These are phyloP conservation scores for Zoanthus sansibaricus DNA, from an alignment of 92 coral and sea anemone genomes.

Conservation along the genomic window DNA sequence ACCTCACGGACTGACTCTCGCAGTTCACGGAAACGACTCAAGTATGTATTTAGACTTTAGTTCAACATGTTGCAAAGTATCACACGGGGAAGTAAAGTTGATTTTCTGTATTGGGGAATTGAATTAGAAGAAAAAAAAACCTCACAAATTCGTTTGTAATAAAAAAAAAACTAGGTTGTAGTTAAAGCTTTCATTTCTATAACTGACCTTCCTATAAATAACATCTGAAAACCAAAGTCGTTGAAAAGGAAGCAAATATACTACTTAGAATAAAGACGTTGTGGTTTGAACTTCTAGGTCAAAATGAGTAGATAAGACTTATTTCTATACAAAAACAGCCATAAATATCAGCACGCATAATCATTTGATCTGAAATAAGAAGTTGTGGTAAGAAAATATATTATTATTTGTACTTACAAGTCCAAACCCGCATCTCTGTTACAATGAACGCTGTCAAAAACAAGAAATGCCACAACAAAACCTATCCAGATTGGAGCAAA, in stretches of 20 bases:
- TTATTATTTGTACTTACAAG: conserved; percentile 26
- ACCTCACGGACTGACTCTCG: background rate
- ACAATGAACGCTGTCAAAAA: conserved; percentile 30
- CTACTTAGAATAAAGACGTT: background rate
- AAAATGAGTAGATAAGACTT: too few relatives aligned
- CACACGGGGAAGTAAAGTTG: background rate
- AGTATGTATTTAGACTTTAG: background rate
- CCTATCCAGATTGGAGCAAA: background rate
- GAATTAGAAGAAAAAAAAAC: background rate
- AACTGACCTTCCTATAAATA: background rate
- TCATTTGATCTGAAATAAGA: background rate
- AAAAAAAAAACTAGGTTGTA: background rate
- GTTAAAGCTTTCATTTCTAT: background rate
- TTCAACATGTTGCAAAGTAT: background rate
- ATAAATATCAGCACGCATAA: background rate
- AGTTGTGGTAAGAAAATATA: background rate
- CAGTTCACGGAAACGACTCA: conserved; percentile 21
- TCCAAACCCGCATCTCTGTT: conserved; percentile 6
- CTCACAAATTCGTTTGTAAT: background rate
- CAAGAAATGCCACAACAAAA: conserved; percentile 7
- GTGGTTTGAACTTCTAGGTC: background rate
- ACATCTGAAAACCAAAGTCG: background rate
- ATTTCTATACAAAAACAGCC: background rate
- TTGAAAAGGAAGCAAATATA: background rate
- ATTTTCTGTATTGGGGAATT: background rate